Evolutionary conservation across 2,113 vertebrate species (phyloP).

Genomic region (Panthera leo): DNA sequence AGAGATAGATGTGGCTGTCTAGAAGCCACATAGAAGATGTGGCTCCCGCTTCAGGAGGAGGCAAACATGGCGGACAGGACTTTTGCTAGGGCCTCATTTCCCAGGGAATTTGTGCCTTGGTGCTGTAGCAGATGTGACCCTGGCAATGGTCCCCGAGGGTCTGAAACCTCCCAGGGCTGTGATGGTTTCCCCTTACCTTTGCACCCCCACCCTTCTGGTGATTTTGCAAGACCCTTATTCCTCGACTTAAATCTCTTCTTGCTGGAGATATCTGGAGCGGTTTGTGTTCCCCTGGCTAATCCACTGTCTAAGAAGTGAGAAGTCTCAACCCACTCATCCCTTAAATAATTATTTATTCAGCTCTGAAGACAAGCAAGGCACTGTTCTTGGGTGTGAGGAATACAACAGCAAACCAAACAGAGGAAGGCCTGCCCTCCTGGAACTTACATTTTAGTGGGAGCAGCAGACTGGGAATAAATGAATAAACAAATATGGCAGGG

Average conservation of each 20-base stretch:
- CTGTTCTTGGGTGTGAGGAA: background rate
- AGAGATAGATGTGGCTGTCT: too few species aligned
- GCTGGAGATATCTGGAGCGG: background rate
- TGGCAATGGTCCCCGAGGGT: background rate
- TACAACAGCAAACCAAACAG: background rate
- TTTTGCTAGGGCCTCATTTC: background rate
- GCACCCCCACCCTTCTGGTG: background rate
- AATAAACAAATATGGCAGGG: background rate
- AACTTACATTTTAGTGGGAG: background rate
- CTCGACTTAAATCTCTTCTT: background rate
- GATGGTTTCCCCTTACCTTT: background rate
- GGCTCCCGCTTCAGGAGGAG: background rate
- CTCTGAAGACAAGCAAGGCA: background rate
- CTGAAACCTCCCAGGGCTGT: background rate
- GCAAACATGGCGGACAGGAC: accelerated
- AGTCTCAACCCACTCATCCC: background rate
- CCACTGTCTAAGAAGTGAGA: background rate
- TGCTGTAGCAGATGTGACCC: background rate
- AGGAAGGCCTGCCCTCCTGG: too few species aligned
- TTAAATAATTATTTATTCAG: background rate
- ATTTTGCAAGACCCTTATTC: background rate
- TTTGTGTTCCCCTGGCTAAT: background rate
- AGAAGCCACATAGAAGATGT: background rate
- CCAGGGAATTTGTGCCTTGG: background rate
- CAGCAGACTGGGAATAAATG: background rate